These are phyloP conservation scores for Caretta caretta DNA, from an alignment of 2,113 vertebrate species.

Conservation along the genomic window DNA sequence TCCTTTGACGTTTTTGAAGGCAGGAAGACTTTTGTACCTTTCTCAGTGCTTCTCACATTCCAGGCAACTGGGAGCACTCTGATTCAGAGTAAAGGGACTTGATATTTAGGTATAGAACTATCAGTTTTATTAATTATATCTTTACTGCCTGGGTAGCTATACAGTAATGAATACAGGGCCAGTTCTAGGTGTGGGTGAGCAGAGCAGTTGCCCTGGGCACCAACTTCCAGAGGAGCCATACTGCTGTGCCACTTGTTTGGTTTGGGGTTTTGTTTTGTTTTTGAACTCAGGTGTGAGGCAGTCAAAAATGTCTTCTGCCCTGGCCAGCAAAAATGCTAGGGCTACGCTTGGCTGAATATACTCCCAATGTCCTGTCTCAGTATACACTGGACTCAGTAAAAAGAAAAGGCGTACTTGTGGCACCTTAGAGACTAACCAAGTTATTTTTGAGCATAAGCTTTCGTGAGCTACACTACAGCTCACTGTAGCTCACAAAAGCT, in stretches of 20 bases:
- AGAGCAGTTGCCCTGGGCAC: not conserved
- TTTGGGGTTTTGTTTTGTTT: not conserved
- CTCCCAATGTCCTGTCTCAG: slow-evolving; percentile 63
- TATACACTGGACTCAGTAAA: slow-evolving; percentile 25
- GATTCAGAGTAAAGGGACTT: not conserved
- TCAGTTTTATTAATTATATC: not conserved
- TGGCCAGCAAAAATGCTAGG: not conserved
- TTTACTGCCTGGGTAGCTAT: not conserved
- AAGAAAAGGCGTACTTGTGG: no score
- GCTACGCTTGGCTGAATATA: not conserved
- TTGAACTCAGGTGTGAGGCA: not conserved
- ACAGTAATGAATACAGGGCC: not conserved
- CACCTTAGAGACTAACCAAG: no score
- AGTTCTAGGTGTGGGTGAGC: not conserved
- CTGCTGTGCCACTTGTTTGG: not conserved
- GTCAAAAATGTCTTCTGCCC: not conserved
- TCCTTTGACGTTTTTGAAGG: slow-evolving; percentile 21
- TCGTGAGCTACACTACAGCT: no score
- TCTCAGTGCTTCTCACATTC: not conserved
- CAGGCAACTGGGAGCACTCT: slow-evolving; percentile 2
- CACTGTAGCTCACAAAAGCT: no score
- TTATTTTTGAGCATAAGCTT: no score
- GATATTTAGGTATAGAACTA: slow-evolving; percentile 13
- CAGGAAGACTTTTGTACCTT: not conserved
- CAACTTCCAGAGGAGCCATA: not conserved